Conservation (phyloP, 2,797 vertebrate genomes). For the Peromyscus aztecus region DNA sequence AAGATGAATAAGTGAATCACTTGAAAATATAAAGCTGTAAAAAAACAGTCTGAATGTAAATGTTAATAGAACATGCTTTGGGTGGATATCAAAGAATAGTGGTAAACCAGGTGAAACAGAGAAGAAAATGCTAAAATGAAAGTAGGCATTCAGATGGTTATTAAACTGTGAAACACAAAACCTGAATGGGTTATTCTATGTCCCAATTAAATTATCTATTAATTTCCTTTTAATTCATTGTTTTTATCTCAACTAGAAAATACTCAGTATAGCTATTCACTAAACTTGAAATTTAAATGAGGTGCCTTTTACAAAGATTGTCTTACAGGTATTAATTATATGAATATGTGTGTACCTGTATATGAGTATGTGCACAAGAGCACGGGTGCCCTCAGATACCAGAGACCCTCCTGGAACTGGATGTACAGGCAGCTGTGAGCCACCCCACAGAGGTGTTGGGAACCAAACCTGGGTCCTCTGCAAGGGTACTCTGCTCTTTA, state of each 20-base stretch:
- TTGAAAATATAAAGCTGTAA: accelerated
- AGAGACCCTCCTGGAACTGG: not conserved
- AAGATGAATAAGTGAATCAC: not conserved
- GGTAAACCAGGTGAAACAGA: not conserved
- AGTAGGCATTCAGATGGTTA: not conserved
- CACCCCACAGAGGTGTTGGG: no score
- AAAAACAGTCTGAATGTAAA: not conserved
- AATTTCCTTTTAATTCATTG: not conserved
- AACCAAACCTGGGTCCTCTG: not conserved
- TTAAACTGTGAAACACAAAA: not conserved
- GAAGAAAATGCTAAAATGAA: not conserved
- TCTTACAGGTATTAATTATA: not conserved
- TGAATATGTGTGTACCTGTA: not conserved
- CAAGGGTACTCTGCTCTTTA: not conserved
- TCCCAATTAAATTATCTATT: not conserved
- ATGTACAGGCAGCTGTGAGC: not conserved
- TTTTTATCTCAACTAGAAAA: not conserved
- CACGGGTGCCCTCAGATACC: not conserved
- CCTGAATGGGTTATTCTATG: not conserved
- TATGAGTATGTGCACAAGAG: not conserved
- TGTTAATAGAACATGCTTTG: not conserved
- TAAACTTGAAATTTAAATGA: not conserved
- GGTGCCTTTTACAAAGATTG: not conserved
- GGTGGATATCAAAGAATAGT: not conserved
- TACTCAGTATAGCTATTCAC: not conserved